These are phyloP conservation scores for Peromyscus aztecus DNA, from an alignment of 2,797 vertebrate genomes.

Conservation along the genomic window DNA sequence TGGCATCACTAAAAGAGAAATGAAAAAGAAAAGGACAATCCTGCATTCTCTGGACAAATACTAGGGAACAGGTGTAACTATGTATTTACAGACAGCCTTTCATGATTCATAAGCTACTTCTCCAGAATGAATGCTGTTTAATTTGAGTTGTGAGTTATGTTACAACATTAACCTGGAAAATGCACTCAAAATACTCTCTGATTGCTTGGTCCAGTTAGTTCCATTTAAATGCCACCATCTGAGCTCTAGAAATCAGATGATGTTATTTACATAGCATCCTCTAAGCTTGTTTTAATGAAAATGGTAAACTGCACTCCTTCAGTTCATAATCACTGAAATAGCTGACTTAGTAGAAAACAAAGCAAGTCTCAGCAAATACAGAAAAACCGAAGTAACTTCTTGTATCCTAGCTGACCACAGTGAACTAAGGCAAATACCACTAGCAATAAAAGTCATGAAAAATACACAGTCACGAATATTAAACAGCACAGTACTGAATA, in stretches of 20 bases:
- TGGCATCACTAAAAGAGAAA: background rate
- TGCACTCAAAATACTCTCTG: background rate
- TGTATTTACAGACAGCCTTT: constrained; percentile 19
- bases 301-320: constrained; percentile 19
- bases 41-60: background rate
- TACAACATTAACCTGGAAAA: constrained; percentile 8
- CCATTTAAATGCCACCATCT: background rate
- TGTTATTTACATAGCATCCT: background rate
- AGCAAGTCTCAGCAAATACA: background rate
- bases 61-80: background rate
- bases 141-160: background rate
- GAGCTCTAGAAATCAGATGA: constrained; percentile 31
- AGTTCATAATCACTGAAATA: constrained; percentile 17
- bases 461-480: background rate
- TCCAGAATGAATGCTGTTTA: background rate
- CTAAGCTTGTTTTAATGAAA: constrained; percentile 44
- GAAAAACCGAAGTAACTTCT: background rate
- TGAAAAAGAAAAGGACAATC: background rate
- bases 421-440: background rate
- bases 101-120: background rate
- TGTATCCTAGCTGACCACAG: background rate
- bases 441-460: background rate
- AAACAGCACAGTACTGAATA: background rate
- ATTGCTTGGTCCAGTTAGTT: constrained; percentile 28
- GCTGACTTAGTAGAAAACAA: background rate